These are phyloP conservation scores for Leptobrachium ailaonicum DNA, from an alignment of 2,113 vertebrate species.

Conservation along the genomic window DNA sequence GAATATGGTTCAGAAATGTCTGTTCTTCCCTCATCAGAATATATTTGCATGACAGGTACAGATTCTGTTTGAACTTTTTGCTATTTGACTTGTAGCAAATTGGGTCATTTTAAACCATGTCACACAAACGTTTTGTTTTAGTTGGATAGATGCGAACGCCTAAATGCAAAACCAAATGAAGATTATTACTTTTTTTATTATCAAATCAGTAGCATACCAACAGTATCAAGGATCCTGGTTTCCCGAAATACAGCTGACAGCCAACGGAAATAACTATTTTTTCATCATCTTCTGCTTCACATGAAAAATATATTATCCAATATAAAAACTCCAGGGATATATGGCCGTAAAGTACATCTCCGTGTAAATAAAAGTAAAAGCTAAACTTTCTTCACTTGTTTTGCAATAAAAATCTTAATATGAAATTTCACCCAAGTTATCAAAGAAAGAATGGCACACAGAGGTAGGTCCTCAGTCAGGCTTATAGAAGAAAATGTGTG, in stretches of 20 bases:
- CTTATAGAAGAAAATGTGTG: too few species aligned
- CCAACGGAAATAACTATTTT: background rate
- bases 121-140: background rate
- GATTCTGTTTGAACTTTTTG: background rate
- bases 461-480: too few species aligned
- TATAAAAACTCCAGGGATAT: background rate
- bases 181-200: background rate
- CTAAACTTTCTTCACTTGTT: background rate
- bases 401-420: background rate
- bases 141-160: background rate
- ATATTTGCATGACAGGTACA: background rate
- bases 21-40: background rate
- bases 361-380: background rate
- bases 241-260: background rate
- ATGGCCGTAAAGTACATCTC: background rate
- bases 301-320: background rate
- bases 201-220: background rate
- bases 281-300: background rate
- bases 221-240: background rate
- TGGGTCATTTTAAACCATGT: background rate
- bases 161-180: background rate
- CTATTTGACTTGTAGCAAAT: background rate
- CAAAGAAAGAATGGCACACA: too few species aligned
- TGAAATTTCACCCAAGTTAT: too few species aligned
- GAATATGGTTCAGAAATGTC: too few species aligned